A percentile compares a stretch with the other conserved stretches of the same genome.
Evolutionary conservation across 2,113 vertebrate genomes (phyloP).

Genomic region (Mus spicilegus): DNA sequence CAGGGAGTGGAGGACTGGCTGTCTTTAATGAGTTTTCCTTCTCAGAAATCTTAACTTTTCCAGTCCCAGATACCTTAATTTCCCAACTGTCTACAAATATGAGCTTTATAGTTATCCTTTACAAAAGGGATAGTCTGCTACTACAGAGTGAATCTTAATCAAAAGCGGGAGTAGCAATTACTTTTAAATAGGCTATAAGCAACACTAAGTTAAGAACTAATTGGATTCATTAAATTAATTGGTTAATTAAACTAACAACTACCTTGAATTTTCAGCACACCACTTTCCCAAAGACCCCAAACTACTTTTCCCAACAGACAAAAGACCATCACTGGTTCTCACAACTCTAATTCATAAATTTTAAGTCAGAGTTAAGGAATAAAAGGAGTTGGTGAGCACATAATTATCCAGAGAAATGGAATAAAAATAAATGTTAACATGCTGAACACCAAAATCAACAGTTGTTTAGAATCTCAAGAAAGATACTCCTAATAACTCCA

Average conservation of each 20-base stretch:
- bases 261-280: constrained; percentile 66
- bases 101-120: constrained; percentile 37
- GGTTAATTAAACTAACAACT: constrained; percentile 77
- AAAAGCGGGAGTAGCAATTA: constrained; percentile 66
- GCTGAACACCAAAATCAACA: constrained; percentile 4
- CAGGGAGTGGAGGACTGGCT: not conserved
- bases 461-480: constrained; percentile 42
- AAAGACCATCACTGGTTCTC: constrained; percentile 23
- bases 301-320: constrained; percentile 15
- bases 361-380: not conserved
- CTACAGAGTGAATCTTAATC: constrained; percentile 61
- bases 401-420: constrained; percentile 37
- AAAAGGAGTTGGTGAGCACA: constrained; percentile 34
- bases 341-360: constrained; percentile 39
- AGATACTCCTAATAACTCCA: not conserved
- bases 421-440: constrained; percentile 31
- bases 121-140: constrained; percentile 39
- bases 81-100: constrained; percentile 26
- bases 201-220: constrained; percentile 77
- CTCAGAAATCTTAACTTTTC: not conserved
- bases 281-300: constrained; percentile 62
- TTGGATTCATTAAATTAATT: constrained; percentile 76
- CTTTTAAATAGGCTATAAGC: constrained; percentile 73
- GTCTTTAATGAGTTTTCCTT: not conserved
- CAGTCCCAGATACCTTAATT: constrained; percentile 21